A percentile compares a stretch with the other conserved stretches of the same genome.
phyloP scores from a whole-genome alignment of 2,113 vertebrate species.

The Tachysurus vachellii region DNA sequence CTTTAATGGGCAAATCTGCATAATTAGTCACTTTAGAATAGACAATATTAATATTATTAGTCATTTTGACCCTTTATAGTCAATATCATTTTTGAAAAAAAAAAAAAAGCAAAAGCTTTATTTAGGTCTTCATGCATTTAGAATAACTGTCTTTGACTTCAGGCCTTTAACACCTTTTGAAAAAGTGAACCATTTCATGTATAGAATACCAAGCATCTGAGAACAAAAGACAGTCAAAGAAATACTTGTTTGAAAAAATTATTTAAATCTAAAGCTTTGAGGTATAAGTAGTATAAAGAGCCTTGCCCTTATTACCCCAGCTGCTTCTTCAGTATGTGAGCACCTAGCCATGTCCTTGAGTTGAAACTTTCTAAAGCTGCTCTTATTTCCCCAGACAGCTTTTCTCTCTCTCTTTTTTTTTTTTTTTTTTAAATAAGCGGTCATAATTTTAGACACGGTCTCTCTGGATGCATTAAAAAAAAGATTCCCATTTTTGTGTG shows the following conservation, averaged over 20 bases:
- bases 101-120: not conserved
- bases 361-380: conserved; percentile 13
- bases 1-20: not conserved
- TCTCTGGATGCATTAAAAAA: conserved; percentile 9
- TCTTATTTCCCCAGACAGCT: conserved; percentile 25
- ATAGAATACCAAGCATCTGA: not conserved
- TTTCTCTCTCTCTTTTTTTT: not conserved
- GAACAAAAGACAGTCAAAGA: not conserved
- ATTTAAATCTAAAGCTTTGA: not conserved
- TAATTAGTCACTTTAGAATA: not conserved
- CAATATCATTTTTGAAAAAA: not conserved
- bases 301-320: conserved; percentile 11
- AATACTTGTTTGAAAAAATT: not conserved
- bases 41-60: too few relatives aligned
- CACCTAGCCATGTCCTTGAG: not conserved
- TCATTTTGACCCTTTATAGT: not conserved
- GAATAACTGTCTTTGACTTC: not conserved
- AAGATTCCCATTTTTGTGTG: not conserved
- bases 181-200: not conserved
- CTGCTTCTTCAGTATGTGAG: not conserved
- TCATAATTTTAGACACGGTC: conserved; percentile 23
- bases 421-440: conserved; percentile 22
- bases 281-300: not conserved
- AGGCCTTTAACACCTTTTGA: not conserved
- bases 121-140: not conserved